A percentile compares a stretch with the other conserved stretches of the same genome.
Evolutionary conservation across 2,797 vertebrate genomes (phyloP).

Genomic region (Sardinella longiceps): DNA sequence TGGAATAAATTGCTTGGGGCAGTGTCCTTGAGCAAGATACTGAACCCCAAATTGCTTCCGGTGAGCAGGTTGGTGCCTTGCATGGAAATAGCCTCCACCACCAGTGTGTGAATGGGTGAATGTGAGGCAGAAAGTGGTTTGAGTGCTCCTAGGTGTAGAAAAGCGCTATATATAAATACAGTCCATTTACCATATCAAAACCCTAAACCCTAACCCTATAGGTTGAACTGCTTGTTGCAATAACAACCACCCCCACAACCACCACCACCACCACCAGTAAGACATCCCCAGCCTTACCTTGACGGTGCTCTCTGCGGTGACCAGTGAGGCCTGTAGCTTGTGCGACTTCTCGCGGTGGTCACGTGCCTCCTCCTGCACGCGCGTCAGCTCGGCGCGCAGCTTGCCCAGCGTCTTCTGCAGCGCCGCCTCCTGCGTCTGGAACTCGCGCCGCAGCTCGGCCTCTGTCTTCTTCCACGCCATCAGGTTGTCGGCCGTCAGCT

Average conservation of each 20-base stretch:
- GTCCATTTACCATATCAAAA: too few species aligned
- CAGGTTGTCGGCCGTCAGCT: constrained; percentile 93
- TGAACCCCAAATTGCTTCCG: too few species aligned
- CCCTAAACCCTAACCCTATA: background rate
- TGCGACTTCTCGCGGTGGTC: constrained; percentile 89
- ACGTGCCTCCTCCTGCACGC: constrained; percentile 89
- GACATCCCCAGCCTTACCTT: constrained; percentile 76
- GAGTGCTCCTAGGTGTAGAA: too few species aligned
- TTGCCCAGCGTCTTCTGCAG: constrained; percentile 93
- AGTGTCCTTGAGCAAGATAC: too few species aligned
- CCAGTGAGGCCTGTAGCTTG: constrained; percentile 87
- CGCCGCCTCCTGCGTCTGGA: constrained; percentile 91
- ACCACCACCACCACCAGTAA: background rate
- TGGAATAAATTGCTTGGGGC: too few species aligned
- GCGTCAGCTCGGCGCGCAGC: constrained; percentile 87
- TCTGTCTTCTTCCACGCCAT: constrained; percentile 95
- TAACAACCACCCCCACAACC: background rate
- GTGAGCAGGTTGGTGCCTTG: too few species aligned
- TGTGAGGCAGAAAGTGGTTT: too few species aligned
- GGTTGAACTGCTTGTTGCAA: too few species aligned
- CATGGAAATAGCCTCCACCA: too few species aligned
- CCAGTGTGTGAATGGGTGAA: too few species aligned
- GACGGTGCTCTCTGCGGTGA: constrained; percentile 77
- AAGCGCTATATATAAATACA: too few species aligned
- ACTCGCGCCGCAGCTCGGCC: constrained; percentile 89